Conservation (phyloP, 1,140 invertebrate genomes). For the Phenacoccus solenopsis region DNA sequence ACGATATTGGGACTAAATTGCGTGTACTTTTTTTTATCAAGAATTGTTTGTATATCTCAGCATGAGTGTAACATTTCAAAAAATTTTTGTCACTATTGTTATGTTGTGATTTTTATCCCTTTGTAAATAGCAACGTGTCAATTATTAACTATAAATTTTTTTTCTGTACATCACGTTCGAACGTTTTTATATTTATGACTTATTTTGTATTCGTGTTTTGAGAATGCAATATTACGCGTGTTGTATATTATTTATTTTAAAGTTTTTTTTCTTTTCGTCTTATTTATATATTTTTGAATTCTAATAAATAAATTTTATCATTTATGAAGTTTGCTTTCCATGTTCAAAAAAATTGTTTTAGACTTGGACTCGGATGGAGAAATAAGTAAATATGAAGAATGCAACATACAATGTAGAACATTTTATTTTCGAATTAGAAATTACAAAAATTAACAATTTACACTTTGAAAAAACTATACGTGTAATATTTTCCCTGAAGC, state of each 20-base stretch:
- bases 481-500: no score
- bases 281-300: not conserved
- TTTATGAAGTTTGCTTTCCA: no score
- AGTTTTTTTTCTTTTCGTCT: not conserved
- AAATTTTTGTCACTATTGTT: not conserved
- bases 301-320: not conserved
- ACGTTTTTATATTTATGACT: conserved; percentile 5
- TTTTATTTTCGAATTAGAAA: no score
- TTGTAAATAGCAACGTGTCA: not conserved
- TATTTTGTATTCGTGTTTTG: not conserved
- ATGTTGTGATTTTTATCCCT: not conserved
- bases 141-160: conserved; percentile 2
- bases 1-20: not conserved
- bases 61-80: not conserved
- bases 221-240: not conserved
- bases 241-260: not conserved
- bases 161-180: conserved; percentile 8
- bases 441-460: no score
- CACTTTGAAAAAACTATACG: no score
- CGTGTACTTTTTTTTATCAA: not conserved
- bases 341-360: no score
- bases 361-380: no score
- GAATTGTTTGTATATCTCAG: not conserved
- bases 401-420: no score
- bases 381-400: no score